phyloP scores from a whole-genome alignment of 2,113 vertebrate species.

The Chunga burmeisteri region DNA sequence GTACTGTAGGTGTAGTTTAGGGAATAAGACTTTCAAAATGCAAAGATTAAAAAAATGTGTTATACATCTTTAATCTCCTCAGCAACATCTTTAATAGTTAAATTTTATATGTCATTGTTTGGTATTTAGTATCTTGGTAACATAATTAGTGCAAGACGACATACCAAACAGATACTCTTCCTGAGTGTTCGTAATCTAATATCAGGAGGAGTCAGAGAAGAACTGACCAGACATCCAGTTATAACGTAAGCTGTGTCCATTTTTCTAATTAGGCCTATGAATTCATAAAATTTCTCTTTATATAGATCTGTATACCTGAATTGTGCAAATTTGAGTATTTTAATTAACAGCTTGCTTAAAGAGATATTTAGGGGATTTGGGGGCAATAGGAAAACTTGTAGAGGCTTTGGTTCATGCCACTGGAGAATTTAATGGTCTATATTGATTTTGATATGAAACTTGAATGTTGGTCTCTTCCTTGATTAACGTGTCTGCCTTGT shows the following conservation, averaged over 20 bases:
- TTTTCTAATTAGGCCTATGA: neutral
- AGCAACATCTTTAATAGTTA: neutral
- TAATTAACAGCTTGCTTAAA: neutral
- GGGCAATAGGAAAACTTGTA: neutral
- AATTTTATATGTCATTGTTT: constrained; percentile 50
- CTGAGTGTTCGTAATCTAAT: constrained; percentile 18
- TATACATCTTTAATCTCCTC: neutral
- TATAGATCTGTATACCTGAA: neutral
- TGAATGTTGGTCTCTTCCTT: neutral
- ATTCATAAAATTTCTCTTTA: neutral
- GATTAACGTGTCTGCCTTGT: neutral
- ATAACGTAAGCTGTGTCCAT: neutral
- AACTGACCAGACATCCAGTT: neutral
- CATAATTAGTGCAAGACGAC: constrained; percentile 65
- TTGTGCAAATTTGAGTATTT: neutral
- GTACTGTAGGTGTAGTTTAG: neutral
- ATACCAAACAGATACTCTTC: constrained; percentile 45
- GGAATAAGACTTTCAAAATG: neutral
- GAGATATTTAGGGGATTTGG: neutral
- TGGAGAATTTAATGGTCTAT: neutral
- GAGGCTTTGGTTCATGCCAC: neutral
- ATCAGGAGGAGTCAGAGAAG: constrained; percentile 14
- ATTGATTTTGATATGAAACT: neutral
- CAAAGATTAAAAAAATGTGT: neutral
- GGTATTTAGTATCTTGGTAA: constrained; percentile 70